phyloP scores from a whole-genome alignment of 1,140 invertebrate genomes.

The Drosophila bifasciata region DNA sequence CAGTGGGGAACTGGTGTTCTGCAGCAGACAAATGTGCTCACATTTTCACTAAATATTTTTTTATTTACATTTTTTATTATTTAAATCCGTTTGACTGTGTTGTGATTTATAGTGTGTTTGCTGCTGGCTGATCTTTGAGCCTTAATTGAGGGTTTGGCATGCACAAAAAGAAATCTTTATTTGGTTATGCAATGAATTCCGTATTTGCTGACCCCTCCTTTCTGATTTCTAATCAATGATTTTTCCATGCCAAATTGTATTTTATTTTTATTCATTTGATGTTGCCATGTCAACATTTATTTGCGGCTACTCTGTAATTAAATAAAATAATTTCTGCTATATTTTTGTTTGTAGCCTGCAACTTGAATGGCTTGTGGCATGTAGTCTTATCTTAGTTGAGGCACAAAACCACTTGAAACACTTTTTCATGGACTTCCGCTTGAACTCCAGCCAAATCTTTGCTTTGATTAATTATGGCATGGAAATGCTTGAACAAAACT shows the following conservation, averaged over 20 bases:
- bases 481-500: slow-evolving; percentile 51
- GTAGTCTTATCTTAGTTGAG: slow-evolving; percentile 10
- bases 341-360: slow-evolving; percentile 40
- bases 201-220: not conserved
- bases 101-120: slow-evolving; percentile 7
- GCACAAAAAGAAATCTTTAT: too few species aligned
- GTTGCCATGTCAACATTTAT: not conserved
- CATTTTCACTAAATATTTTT: slow-evolving; percentile 22
- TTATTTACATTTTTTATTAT: slow-evolving; percentile 1
- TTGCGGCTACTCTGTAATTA: slow-evolving; percentile 47
- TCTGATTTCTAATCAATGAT: too few species aligned
- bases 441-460: slow-evolving; percentile 5
- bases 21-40: slow-evolving; percentile 21
- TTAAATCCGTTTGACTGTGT: too few species aligned
- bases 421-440: slow-evolving; percentile 23
- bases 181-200: too few species aligned
- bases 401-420: slow-evolving; percentile 13
- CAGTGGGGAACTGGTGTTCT: not conserved
- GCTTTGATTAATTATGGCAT: slow-evolving; percentile 57
- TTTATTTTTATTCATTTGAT: not conserved
- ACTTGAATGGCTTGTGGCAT: slow-evolving; percentile 33
- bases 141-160: too few species aligned
- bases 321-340: slow-evolving; percentile 34
- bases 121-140: slow-evolving; percentile 15
- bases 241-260: not conserved